Evolutionary conservation across 2,113 vertebrate genomes (phyloP), one percentile per base, ranked within the genome.

Genomic region (Megalops atlanticus): DNA sequence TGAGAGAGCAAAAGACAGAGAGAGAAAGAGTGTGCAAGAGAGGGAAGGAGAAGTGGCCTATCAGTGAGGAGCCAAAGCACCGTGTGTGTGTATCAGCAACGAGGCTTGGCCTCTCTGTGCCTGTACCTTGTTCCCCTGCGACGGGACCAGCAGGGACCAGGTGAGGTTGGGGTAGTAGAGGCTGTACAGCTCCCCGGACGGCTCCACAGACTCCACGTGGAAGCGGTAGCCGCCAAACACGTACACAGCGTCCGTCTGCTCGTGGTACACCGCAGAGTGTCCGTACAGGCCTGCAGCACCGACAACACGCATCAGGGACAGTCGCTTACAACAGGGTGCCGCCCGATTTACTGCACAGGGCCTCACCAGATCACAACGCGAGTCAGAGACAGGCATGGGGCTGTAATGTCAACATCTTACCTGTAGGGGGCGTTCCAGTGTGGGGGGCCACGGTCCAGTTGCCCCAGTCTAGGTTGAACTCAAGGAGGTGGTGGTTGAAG

Each of bases 191-290:
- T 97, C 96, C 0, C 94, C 93, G 21, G 96, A 98, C 0, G 96
- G 94, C 40, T 95, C 95, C 1, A 97, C 96, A n/a, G 95, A 91
- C 85, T 97, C 96, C 40, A 98, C 95, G 0, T 97, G 95, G 81
- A 97, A 98, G 54, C 96, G 96, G 79, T 96, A 96, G 35, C 96
- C 96, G n/a, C 96, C 97, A 58, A 97, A 97, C 33, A 98, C 95
- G 0, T 96, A 98, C 68, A 98, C 85, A 1, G 97, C 95, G 83
- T 98, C 96, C 0, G 96, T 97, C 84, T 93, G 94, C 86, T 96
- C 94, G 2, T 98, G 96, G 86, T 98, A 98, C 18, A 97, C 94
- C 0, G 96, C 94, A 0, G 97, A 95, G 83, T 98, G 97, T 2
- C 96, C 97, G 0, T 98, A 98, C 78, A 97, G 92, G 85, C 96